Percentiles rank a stretch among this genome's conserved stretches.
These are phyloP conservation scores for Rana temporaria DNA, from an alignment of 2,113 vertebrate species.

Conservation along the genomic window DNA sequence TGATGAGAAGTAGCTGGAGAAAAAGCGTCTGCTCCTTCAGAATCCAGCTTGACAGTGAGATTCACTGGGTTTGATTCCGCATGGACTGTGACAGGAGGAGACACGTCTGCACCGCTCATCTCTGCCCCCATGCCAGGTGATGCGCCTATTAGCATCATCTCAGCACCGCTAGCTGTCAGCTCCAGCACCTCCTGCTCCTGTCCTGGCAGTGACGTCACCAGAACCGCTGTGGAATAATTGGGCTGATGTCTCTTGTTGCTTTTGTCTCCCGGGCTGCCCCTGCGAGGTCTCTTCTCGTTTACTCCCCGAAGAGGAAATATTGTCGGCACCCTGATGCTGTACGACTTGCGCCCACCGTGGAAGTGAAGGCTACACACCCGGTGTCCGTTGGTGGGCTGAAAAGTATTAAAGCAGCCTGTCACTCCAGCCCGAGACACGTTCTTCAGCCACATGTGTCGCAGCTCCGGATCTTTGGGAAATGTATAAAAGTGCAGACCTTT, in stretches of 20 bases:
- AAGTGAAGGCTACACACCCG: constrained; percentile 96
- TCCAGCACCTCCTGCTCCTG: constrained; percentile 65
- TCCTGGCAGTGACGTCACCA: constrained; percentile 66
- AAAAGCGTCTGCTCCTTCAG: constrained; percentile 64
- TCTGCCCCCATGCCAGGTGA: constrained; percentile 68
- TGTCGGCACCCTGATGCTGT: constrained; percentile 91
- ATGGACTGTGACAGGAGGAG: constrained; percentile 58
- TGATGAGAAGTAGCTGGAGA: constrained; percentile 61
- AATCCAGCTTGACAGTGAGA: constrained; percentile 78
- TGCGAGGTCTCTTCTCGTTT: constrained; percentile 86
- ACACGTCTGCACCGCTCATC: constrained; percentile 64
- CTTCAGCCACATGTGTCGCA: constrained; percentile 92
- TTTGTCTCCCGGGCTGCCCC: constrained; percentile 65
- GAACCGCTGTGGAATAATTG: constrained; percentile 63
- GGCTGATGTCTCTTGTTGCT: constrained; percentile 63
- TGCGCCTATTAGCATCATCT: constrained; percentile 69
- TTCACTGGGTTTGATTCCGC: constrained; percentile 86
- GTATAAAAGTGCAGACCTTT: constrained; percentile 96
- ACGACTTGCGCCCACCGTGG: constrained; percentile 93
- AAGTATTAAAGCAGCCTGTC: constrained; percentile 96
- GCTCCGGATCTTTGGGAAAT: constrained; percentile 91
- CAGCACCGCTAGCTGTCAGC: constrained; percentile 60
- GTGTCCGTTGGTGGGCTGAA: constrained; percentile 95
- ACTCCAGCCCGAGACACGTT: constrained; percentile 96
- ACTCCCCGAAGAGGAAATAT: constrained; percentile 92